Evolutionary conservation across 2,888 invertebrate species (phyloP), one percentile per base, ranked within the genome.

Genomic region (Mesopsocus fuscifrons): DNA sequence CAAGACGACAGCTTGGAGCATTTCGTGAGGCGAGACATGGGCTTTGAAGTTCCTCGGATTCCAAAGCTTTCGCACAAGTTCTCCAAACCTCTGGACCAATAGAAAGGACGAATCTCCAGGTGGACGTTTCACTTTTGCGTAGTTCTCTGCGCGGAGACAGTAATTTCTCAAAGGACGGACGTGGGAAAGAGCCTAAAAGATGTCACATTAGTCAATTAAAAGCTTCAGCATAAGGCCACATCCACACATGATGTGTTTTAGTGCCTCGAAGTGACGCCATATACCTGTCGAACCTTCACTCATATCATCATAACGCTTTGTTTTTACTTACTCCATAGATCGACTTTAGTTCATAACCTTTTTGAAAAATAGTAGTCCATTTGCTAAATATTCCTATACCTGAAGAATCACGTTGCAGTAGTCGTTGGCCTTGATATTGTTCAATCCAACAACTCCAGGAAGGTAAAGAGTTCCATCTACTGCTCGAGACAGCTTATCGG

Each of bases 351-450:
- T n/a, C n/a, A n/a, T n/a, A n/a, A n/a, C n/a, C n/a, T n/a, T n/a
- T n/a, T n/a, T n/a, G n/a, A n/a, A n/a, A n/a, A n/a, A n/a, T n/a
- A n/a, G n/a, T n/a, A n/a, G n/a, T n/a, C n/a, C n/a, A n/a, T n/a
- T n/a, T n/a, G n/a, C n/a, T n/a, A n/a, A n/a, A n/a, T n/a, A n/a
- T n/a, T n/a, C n/a, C n/a, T n/a, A n/a, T 62, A 87, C 88, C 71
- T 91, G 91, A 44, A 99, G 67, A 44, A 99, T 85, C 40, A 97
- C 98, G 66, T 99, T 99, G 59, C 97, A 97, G 59, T 99, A 99
- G 62, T 99, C 98, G 64, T 99, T 99, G 3, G 94, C 95, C 65
- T 99, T 99, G 52, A 99, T 99, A 60, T 99, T 99, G 58, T 99
- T 99, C 41, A 99, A 68, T 0, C 94, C 94, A 16, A 98, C 94